These are phyloP conservation scores for Microctonus aethiopoides DNA, from an alignment of 2,888 invertebrate genomes.

Conservation along the genomic window DNA sequence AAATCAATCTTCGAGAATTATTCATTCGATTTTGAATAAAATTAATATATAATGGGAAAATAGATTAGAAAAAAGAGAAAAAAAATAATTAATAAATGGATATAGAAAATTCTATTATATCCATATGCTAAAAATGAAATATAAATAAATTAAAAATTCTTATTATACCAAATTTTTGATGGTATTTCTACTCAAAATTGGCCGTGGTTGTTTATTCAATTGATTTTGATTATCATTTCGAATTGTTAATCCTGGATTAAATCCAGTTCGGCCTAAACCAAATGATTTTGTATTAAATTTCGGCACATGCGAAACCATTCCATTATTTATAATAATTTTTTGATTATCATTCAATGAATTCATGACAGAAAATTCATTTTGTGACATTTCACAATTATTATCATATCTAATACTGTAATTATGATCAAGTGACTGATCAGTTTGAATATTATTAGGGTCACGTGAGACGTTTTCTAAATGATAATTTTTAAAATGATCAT, in stretches of 20 bases:
- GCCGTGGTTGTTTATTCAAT: neutral
- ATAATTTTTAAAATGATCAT: neutral
- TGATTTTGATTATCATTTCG: neutral
- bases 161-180: neutral
- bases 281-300: constrained; percentile 8
- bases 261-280: neutral
- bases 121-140: neutral
- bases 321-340: neutral
- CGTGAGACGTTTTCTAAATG: neutral
- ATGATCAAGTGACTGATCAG: neutral
- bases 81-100: neutral
- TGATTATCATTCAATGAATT: neutral
- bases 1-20: neutral
- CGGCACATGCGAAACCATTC: neutral
- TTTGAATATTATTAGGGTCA: no score
- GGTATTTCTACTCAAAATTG: constrained; percentile 5
- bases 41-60: neutral
- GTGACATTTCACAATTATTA: neutral
- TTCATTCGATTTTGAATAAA: neutral
- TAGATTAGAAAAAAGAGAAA: neutral
- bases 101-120: neutral
- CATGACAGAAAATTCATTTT: no score
- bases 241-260: neutral
- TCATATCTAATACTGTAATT: neutral
- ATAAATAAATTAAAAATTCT: neutral